Evolutionary conservation across 2,888 invertebrate species (phyloP).

Genomic region (Eupithecia dodoneata): DNA sequence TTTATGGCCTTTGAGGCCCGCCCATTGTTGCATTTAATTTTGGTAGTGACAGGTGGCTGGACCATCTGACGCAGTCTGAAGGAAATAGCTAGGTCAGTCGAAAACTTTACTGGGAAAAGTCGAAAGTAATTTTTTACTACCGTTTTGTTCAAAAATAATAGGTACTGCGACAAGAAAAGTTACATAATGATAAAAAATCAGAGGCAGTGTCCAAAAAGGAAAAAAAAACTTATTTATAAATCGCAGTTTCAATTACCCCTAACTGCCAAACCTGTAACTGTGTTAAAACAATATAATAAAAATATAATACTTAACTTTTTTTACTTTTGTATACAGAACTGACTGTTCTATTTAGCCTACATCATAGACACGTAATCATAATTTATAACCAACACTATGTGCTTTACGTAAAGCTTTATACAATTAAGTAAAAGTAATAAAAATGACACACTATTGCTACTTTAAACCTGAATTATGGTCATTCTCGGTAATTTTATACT

Average conservation of each 20-base stretch:
- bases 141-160: too few species aligned
- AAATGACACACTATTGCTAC: conserved; percentile 39
- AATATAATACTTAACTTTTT: too few species aligned
- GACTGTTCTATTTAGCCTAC: conserved; percentile 22
- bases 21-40: conserved; percentile 44
- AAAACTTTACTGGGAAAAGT: neutral
- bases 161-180: too few species aligned
- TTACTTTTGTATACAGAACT: neutral
- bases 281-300: too few species aligned
- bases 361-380: conserved; percentile 34
- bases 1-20: conserved; percentile 38
- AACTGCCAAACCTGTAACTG: too few species aligned
- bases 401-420: conserved; percentile 38
- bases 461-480: conserved; percentile 35
- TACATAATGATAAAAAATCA: too few species aligned
- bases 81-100: conserved; percentile 12
- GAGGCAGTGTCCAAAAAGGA: too few species aligned
- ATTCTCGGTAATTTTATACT: conserved; percentile 34
- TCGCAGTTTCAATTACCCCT: too few species aligned
- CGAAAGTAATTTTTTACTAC: too few species aligned
- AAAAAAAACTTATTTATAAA: too few species aligned
- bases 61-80: conserved; percentile 15
- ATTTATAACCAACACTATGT: conserved; percentile 31
- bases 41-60: conserved; percentile 49
- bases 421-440: conserved; percentile 37